Evolutionary conservation across 2,888 invertebrate genomes (phyloP).

Genomic region (Chrysodeixis includens): DNA sequence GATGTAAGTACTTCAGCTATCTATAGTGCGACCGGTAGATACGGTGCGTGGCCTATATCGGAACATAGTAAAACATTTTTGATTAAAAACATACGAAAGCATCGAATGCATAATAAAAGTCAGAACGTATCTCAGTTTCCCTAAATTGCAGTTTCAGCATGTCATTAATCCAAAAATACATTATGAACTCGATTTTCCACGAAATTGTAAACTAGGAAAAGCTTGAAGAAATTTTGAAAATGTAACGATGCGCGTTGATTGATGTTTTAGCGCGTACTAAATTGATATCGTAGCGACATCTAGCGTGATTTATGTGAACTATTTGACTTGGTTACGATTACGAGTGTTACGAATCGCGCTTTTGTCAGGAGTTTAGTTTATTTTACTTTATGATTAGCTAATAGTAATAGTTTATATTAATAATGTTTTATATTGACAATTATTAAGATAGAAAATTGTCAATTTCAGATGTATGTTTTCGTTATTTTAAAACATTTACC

Average conservation of each 20-base stretch:
- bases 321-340: slow-evolving; percentile 7
- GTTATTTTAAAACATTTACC: neutral
- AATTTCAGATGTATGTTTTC: neutral
- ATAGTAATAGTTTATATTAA: too few relatives aligned
- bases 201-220: slow-evolving; percentile 27
- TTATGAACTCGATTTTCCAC: slow-evolving; percentile 28
- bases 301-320: slow-evolving; percentile 32
- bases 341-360: slow-evolving; percentile 7
- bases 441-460: neutral
- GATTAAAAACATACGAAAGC: slow-evolving; percentile 18
- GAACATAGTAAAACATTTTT: slow-evolving; percentile 44
- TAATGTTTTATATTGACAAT: too few relatives aligned
- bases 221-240: slow-evolving; percentile 20
- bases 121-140: slow-evolving; percentile 3
- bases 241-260: slow-evolving; percentile 19
- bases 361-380: slow-evolving; percentile 11
- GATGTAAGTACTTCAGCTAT: slow-evolving; percentile 76
- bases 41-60: slow-evolving; percentile 57
- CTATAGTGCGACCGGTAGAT: slow-evolving; percentile 67
- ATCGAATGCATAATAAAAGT: neutral
- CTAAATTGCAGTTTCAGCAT: slow-evolving; percentile 10
- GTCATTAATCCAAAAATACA: slow-evolving; percentile 28
- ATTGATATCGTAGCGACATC: slow-evolving; percentile 45
- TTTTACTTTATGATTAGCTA: too few relatives aligned
- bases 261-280: slow-evolving; percentile 12